Percentiles rank a stretch among this genome's conserved stretches.
Evolutionary conservation across 2,888 invertebrate genomes (phyloP).

Genomic region (Willowsia nigromaculata): DNA sequence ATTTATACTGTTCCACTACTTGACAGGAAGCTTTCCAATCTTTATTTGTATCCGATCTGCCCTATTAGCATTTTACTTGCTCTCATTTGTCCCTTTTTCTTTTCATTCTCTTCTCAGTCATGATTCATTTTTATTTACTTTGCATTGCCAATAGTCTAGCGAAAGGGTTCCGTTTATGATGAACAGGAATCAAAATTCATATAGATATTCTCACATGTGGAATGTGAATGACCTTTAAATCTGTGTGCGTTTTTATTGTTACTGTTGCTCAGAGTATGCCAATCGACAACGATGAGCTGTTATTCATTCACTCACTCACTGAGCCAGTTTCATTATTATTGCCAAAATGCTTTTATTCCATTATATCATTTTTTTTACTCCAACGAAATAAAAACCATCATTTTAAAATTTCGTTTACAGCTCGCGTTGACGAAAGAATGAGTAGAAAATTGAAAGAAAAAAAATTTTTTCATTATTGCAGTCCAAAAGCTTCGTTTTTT

Average conservation of each 20-base stretch:
- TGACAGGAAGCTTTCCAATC: slow-evolving; percentile 11
- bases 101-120: not conserved
- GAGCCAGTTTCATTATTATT: slow-evolving; percentile 37
- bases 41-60: slow-evolving; percentile 57
- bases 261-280: not conserved
- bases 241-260: slow-evolving; percentile 12
- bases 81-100: slow-evolving; percentile 52
- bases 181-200: not conserved
- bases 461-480: not conserved
- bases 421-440: slow-evolving; percentile 21
- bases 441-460: slow-evolving; percentile 14
- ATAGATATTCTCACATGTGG: not conserved
- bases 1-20: not conserved
- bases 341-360: slow-evolving; percentile 39
- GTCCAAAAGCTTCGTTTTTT: not conserved
- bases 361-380: not conserved
- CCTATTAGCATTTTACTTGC: slow-evolving; percentile 58
- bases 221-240: slow-evolving; percentile 54
- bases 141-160: too few relatives aligned
- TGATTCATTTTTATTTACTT: too few relatives aligned
- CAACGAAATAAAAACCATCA: not conserved
- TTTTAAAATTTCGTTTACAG: not conserved
- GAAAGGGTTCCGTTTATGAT: too few relatives aligned
- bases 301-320: slow-evolving; percentile 33
- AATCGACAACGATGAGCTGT: slow-evolving; percentile 18